phyloP scores from a whole-genome alignment of 2,797 vertebrate genomes.

The Micropoecilia bifurca region DNA sequence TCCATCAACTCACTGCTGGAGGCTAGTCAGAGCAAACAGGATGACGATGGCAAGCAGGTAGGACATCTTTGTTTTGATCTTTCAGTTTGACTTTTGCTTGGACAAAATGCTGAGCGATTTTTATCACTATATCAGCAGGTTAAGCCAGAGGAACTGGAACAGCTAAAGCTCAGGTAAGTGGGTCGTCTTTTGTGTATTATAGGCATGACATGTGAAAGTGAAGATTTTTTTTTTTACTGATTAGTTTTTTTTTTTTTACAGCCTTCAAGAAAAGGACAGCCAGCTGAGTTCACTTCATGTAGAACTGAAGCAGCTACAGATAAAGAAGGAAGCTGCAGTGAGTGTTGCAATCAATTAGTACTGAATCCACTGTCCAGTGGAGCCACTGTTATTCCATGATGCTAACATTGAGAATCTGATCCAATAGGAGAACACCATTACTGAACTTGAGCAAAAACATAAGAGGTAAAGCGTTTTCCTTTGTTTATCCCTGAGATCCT shows the following conservation, averaged over 20 bases:
- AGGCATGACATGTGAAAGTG: not conserved
- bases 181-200: not conserved
- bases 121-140: slow-evolving; percentile 64
- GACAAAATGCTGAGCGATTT: not conserved
- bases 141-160: slow-evolving; percentile 79
- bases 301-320: slow-evolving; percentile 70
- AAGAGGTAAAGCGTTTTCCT: slow-evolving; percentile 51
- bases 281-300: slow-evolving; percentile 64
- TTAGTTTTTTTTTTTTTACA: slow-evolving; percentile 27
- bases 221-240: not conserved
- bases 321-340: slow-evolving; percentile 64
- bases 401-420: slow-evolving; percentile 25
- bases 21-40: slow-evolving; percentile 81
- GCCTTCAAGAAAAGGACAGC: slow-evolving; percentile 70
- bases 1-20: slow-evolving; percentile 89
- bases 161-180: slow-evolving; percentile 83
- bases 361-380: slow-evolving; percentile 7
- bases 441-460: slow-evolving; percentile 58
- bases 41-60: slow-evolving; percentile 69
- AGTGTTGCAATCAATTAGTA: slow-evolving; percentile 34
- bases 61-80: not conserved
- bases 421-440: slow-evolving; percentile 60
- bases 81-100: not conserved
- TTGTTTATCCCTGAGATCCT: not conserved
- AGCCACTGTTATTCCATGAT: not conserved